These are phyloP conservation scores for Epicauta chinensis DNA, from an alignment of 1,140 invertebrate species.

Conservation along the genomic window DNA sequence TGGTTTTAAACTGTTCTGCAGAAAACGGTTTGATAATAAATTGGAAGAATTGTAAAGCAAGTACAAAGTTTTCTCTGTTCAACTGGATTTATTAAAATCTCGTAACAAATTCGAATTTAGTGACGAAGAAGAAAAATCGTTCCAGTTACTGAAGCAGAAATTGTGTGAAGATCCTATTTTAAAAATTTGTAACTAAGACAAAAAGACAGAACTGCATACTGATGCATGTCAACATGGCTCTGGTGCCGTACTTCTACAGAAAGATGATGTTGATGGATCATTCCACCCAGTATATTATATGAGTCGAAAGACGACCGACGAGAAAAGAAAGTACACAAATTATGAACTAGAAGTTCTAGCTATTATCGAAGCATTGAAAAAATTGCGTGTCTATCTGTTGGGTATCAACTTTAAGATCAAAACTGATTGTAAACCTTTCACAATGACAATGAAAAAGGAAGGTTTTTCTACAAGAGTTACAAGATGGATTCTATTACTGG, in stretches of 20 bases:
- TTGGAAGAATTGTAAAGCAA: conserved; percentile 15
- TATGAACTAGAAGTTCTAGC: conserved; percentile 48
- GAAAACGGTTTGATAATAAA: conserved; percentile 13
- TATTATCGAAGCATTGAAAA: conserved; percentile 45
- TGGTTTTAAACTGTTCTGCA: conserved; percentile 21
- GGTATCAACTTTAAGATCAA: conserved; percentile 45
- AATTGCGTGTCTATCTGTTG: conserved; percentile 47
- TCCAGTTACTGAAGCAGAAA: not conserved
- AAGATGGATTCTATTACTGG: conserved; percentile 36
- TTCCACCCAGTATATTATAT: conserved; percentile 44
- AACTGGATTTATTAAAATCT: conserved; percentile 10
- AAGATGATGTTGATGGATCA: conserved; percentile 27
- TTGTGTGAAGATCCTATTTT: conserved; percentile 33
- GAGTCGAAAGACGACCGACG: conserved; percentile 34
- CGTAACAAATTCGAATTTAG: not conserved
- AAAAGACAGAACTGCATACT: conserved; percentile 30
- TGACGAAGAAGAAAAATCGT: not conserved
- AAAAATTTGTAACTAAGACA: conserved; percentile 32
- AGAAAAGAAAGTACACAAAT: conserved; percentile 39
- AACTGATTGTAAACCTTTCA: conserved; percentile 40
- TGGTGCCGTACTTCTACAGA: conserved; percentile 37
- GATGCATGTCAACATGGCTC: conserved; percentile 30
- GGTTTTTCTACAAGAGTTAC: conserved; percentile 33
- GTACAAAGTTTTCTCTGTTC: conserved; percentile 14
- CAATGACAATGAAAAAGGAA: conserved; percentile 30